These are phyloP conservation scores for Poecilia latipinna DNA, from an alignment of 2,113 vertebrate genomes.

Conservation along the genomic window DNA sequence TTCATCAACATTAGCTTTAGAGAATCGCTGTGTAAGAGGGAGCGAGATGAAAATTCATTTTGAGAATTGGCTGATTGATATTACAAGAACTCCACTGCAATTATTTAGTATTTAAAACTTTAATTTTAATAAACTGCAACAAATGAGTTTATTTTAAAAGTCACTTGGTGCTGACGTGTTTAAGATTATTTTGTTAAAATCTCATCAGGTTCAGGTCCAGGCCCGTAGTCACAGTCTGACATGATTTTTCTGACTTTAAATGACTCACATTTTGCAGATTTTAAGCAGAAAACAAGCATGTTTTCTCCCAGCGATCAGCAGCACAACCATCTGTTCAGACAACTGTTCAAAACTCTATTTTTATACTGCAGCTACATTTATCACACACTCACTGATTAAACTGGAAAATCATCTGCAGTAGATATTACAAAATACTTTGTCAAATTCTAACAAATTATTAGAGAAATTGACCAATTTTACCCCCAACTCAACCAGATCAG, in stretches of 20 bases:
- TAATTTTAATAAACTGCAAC: no score
- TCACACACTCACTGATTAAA: not conserved
- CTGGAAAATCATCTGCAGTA: not conserved
- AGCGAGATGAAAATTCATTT: no score
- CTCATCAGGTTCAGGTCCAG: not conserved
- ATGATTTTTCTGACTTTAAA: not conserved
- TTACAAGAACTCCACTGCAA: no score
- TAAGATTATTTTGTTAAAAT: not conserved
- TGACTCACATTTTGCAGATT: not conserved
- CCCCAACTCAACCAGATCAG: no score
- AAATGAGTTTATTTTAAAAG: no score
- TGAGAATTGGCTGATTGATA: no score
- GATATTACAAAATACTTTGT: not conserved
- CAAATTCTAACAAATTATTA: not conserved
- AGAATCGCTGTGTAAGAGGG: not conserved
- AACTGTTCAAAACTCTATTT: conserved; percentile 6
- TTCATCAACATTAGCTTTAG: not conserved
- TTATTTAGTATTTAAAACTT: no score
- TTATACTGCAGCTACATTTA: not conserved
- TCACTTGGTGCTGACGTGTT: not conserved
- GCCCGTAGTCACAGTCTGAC: not conserved
- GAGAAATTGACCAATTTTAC: not conserved
- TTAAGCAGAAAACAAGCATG: not conserved
- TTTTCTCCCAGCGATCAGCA: conserved; percentile 1
- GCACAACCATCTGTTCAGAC: not conserved